Conservation (phyloP, 2,888 invertebrate genomes). For the Caenorhabditis sp. region DNA sequence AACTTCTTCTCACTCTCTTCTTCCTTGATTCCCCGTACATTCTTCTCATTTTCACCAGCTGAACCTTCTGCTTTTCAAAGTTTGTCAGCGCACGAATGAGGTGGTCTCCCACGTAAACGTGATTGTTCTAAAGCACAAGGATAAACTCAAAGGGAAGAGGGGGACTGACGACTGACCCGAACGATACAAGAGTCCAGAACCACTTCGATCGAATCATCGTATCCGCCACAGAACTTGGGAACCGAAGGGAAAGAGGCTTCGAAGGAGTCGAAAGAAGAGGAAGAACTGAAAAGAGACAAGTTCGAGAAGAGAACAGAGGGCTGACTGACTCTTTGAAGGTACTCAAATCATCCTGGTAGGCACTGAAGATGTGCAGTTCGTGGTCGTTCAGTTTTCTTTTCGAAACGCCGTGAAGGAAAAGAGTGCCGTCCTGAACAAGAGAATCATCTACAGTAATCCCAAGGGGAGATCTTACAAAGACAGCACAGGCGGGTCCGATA, state of each 20-base stretch:
- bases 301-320: background rate
- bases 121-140: conserved; percentile 56
- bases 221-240: conserved; percentile 63
- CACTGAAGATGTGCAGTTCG: conserved; percentile 56
- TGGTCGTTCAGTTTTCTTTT: conserved; percentile 49
- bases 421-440: conserved; percentile 55
- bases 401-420: conserved; percentile 64
- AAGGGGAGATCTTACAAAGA: conserved; percentile 55
- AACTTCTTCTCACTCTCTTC: conserved; percentile 24
- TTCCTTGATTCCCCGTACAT: conserved; percentile 43
- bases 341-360: conserved; percentile 58
- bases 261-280: conserved; percentile 43
- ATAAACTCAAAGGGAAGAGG: background rate
- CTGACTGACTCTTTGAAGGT: conserved; percentile 58
- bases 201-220: conserved; percentile 65
- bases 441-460: no score
- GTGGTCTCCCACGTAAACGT: conserved; percentile 63
- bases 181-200: conserved; percentile 63
- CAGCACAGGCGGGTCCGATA: conserved; percentile 66
- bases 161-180: conserved; percentile 47
- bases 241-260: conserved; percentile 58
- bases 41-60: conserved; percentile 53
- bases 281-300: conserved; percentile 23
- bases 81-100: conserved; percentile 64
- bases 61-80: conserved; percentile 60